These are phyloP conservation scores for Hipposideros larvatus DNA, from an alignment of 2,797 vertebrate genomes.

Conservation along the genomic window DNA sequence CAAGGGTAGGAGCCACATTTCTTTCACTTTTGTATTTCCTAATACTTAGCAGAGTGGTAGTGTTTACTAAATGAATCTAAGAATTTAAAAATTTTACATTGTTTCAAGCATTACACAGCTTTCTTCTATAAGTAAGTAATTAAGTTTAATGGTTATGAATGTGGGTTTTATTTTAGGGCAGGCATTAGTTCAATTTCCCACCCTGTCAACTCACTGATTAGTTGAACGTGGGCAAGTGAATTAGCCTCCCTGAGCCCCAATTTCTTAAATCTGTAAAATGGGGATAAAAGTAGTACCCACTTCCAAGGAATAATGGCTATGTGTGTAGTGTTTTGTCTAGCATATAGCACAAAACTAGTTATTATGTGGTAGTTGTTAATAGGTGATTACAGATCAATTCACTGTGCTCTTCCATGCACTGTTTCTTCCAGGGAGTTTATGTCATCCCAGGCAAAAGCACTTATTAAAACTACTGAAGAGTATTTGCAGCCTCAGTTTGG, in stretches of 20 bases:
- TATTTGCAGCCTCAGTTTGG: conserved; percentile 75
- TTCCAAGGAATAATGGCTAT: background rate
- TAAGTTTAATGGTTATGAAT: background rate
- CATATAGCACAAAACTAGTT: background rate
- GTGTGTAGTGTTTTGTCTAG: background rate
- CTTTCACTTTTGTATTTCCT: background rate
- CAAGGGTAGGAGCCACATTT: background rate
- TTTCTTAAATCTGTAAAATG: conserved; percentile 58
- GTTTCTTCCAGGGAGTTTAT: conserved; percentile 72
- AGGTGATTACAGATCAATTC: conserved; percentile 46
- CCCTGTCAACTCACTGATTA: background rate
- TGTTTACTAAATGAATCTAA: conserved; percentile 41
- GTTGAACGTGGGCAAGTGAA: background rate
- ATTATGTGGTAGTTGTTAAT: background rate
- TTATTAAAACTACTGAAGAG: conserved; percentile 78
- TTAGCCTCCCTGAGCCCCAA: conserved; percentile 4
- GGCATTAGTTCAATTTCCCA: background rate
- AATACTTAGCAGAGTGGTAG: background rate
- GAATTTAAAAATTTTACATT: conserved; percentile 3
- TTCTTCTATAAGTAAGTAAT: conserved; percentile 14
- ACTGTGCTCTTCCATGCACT: conserved; percentile 33
- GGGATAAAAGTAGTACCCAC: background rate
- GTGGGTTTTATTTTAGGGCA: background rate
- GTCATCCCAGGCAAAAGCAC: conserved; percentile 70
- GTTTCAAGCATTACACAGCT: conserved; percentile 20